Base-by-base conservation (phyloP, 2,797 vertebrate genomes). In the Enteromius thamalakanensis region DNA sequence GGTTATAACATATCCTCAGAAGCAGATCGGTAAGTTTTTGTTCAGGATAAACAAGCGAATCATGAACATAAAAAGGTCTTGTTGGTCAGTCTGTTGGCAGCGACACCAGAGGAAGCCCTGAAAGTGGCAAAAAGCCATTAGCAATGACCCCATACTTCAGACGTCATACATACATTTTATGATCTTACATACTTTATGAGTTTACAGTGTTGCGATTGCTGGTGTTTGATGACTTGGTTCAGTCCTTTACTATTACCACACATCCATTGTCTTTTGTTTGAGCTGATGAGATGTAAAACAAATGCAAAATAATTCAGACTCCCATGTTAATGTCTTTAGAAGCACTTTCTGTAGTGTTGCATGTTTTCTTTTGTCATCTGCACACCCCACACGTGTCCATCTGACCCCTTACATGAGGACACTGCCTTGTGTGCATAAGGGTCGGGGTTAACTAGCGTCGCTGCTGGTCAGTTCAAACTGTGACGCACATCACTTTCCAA, bases 241-340 rank as follows among this genome's bases (percentile, higher is more conserved):
- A 42, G 64, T 51, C 51, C 75, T 80, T 80, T 60, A 51, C 80
- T 74, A 23, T 53, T 51, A 51, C 32, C 58, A 75, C 83, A 76
- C n/a, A 53, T 70, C 80, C 26, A 53, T 65, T 60, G 67, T 65
- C 82, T 77, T 80, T 83, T 75, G 75, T 69, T 68, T 53, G 47
- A 75, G 45, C 51, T 76, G 70, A 81, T 81, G 53, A 84, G 72
- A 85, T 85, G 83, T 45, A 75, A 83, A 85, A 85, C 40, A 53
- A 60, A 79, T 77, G 51, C 84, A 82, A 64, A 85, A 32, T 9
- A 58, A 72, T 77, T 77, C 80, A 53, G 53, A 34, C n/a, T 42
- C 79, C 40, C n/a, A 37, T 79, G 42, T 29, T 40, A 65, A 82
- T 51, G 42, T 14, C 62, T 51, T 68, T 55, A 26, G 40, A 84